These are phyloP conservation scores for Sula dactylatra DNA, from an alignment of 2,113 vertebrate genomes.

Conservation along the genomic window DNA sequence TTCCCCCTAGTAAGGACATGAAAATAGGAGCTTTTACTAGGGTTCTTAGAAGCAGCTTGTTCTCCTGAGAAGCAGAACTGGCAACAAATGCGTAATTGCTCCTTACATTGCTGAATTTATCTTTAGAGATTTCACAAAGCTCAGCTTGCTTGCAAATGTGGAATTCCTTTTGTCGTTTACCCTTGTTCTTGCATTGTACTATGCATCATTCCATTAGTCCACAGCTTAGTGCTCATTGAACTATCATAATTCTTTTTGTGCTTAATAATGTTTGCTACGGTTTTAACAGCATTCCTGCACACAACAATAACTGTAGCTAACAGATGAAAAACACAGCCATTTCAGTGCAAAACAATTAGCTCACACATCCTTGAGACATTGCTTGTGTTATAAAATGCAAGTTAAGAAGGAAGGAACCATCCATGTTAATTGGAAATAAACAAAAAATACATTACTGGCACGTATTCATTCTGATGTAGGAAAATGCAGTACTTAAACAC, in stretches of 20 bases:
- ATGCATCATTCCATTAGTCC: slow-evolving; percentile 52
- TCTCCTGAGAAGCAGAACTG: background rate
- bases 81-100: background rate
- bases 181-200: background rate
- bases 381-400: background rate
- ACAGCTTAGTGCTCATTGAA: slow-evolving; percentile 10
- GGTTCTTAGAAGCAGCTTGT: background rate
- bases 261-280: slow-evolving; percentile 61
- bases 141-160: background rate
- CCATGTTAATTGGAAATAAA: background rate
- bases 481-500: background rate
- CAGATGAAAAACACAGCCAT: background rate
- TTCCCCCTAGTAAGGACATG: background rate
- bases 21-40: background rate
- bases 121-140: slow-evolving; percentile 1
- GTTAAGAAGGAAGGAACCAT: slow-evolving; percentile 29
- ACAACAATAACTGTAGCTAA: slow-evolving; percentile 36
- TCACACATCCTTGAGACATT: background rate
- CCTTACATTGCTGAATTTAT: background rate
- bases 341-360: slow-evolving; percentile 5
- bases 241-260: slow-evolving; percentile 13
- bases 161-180: background rate
- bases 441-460: background rate
- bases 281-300: slow-evolving; percentile 13
- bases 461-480: background rate